A percentile compares a stretch with the other conserved stretches of the same genome.
These are phyloP conservation scores for Zosterops japonicus DNA, from an alignment of 2,113 vertebrate genomes.

Conservation along the genomic window DNA sequence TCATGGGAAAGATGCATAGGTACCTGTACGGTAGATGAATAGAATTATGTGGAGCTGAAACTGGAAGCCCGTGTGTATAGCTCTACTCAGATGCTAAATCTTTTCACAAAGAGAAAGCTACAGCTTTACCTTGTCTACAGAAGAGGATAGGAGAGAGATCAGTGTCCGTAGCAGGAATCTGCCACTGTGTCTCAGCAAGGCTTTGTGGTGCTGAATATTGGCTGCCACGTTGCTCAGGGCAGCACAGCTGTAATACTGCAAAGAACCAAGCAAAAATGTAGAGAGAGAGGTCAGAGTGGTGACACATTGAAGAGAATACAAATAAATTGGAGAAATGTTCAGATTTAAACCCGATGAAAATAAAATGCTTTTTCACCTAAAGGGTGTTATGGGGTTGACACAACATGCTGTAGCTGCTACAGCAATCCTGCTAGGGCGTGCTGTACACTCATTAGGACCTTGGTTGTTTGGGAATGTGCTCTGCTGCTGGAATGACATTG, in stretches of 20 bases:
- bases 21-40: not conserved
- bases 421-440: not conserved
- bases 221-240: slow-evolving; percentile 79
- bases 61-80: not conserved
- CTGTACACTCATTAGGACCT: not conserved
- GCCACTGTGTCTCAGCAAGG: slow-evolving; percentile 68
- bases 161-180: slow-evolving; percentile 73
- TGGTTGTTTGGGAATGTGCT: not conserved
- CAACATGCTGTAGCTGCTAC: not conserved
- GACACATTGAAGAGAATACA: not conserved
- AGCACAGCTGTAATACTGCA: slow-evolving; percentile 81
- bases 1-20: not conserved
- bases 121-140: slow-evolving; percentile 77
- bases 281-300: not conserved
- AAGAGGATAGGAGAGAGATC: slow-evolving; percentile 77
- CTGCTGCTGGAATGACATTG: not conserved
- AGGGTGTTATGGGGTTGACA: not conserved
- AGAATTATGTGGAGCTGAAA: not conserved
- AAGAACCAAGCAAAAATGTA: not conserved
- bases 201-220: slow-evolving; percentile 61
- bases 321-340: not conserved
- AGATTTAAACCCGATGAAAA: not conserved
- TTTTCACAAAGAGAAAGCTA: not conserved
- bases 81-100: not conserved
- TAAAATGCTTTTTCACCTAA: not conserved